Base-by-base conservation (phyloP, 2,888 invertebrate species). In the Tetramorium bicarinatum region DNA sequence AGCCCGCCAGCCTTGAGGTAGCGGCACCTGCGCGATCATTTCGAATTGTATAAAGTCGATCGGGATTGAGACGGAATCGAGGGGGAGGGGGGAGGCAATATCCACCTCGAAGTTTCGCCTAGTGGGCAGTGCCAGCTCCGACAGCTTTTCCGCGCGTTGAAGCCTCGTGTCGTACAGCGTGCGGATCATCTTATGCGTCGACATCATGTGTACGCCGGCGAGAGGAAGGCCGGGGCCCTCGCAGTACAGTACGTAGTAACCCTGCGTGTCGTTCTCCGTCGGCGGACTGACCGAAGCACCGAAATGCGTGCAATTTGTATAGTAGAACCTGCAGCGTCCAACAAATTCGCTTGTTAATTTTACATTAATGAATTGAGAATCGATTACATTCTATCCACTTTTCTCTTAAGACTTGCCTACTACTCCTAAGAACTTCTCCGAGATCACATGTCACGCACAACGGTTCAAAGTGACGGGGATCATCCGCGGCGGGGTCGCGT, bases 221-320 rank as follows among this genome's bases (percentile, higher is more conserved):
- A 98, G 96, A 85, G 99, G 99, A 88, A 98, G 96, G 85, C 98
- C 98, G 62, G 98, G 99, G n/a, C 99, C 99, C 92, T 97, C 97
- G 95, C 99, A 99, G 93, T 98, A 97, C 91, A 99, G 96, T 90
- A 98, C 98, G 95, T 98, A 98, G 94, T 95, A 94, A 76, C 95
- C 94, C 54, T 92, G 91, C 47, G 86, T 62, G 13, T 82, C 85
- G 71, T 89, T 83, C 21, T 85, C 79, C n/a, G 88, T 54, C n/a
- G 94, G 87, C 4, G 94, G 94, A 86, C 94, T 97, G 92, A 98
- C 97, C 91, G 96, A 96, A 72, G 98, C 98, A 93, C 96, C 96
- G 96, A 98, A 98, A 95, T 97, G 98, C 74, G 98, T 97, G 95
- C 98, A 99, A 95, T 98, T 98, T 76, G 97, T 96, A 95, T 98